Evolutionary conservation across 1,140 invertebrate species (phyloP).

Genomic region (Pseudomyrmex gracilis): DNA sequence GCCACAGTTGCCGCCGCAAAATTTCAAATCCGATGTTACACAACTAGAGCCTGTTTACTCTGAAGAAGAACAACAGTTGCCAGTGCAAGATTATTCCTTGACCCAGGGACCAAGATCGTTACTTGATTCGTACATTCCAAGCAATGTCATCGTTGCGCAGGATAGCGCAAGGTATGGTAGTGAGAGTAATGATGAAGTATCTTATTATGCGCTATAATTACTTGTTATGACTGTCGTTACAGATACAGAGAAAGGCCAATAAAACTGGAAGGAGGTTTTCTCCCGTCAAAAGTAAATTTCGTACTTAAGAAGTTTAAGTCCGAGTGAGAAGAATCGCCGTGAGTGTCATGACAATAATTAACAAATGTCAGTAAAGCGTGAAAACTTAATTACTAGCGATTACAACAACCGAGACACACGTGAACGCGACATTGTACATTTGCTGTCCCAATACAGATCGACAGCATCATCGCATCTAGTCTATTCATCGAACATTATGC

Average conservation of each 20-base stretch:
- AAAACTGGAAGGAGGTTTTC: slow-evolving; percentile 82
- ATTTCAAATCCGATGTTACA: slow-evolving; percentile 74
- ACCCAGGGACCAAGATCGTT: slow-evolving; percentile 78
- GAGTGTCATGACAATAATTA: slow-evolving; percentile 34
- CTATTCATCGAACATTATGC: slow-evolving; percentile 65
- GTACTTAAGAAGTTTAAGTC: slow-evolving; percentile 80
- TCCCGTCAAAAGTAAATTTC: slow-evolving; percentile 83
- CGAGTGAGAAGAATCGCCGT: slow-evolving; percentile 60
- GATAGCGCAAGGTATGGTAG: slow-evolving; percentile 78
- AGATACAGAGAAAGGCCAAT: slow-evolving; percentile 84
- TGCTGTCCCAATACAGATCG: background rate
- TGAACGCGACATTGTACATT: slow-evolving; percentile 45
- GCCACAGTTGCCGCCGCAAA: slow-evolving; percentile 75
- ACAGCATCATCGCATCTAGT: slow-evolving; percentile 73
- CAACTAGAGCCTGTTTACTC: slow-evolving; percentile 70
- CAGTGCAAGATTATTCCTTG: slow-evolving; percentile 65
- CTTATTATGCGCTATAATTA: background rate
- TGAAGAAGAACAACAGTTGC: slow-evolving; percentile 69
- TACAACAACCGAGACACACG: slow-evolving; percentile 15
- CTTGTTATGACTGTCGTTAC: slow-evolving; percentile 42
- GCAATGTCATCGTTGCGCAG: slow-evolving; percentile 81
- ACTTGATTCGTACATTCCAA: slow-evolving; percentile 82
- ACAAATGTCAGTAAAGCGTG: slow-evolving; percentile 60
- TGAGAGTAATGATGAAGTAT: background rate
- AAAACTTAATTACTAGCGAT: background rate